These are phyloP conservation scores for Orgyia antiqua DNA, from an alignment of 2,888 invertebrate genomes.

Conservation along the genomic window DNA sequence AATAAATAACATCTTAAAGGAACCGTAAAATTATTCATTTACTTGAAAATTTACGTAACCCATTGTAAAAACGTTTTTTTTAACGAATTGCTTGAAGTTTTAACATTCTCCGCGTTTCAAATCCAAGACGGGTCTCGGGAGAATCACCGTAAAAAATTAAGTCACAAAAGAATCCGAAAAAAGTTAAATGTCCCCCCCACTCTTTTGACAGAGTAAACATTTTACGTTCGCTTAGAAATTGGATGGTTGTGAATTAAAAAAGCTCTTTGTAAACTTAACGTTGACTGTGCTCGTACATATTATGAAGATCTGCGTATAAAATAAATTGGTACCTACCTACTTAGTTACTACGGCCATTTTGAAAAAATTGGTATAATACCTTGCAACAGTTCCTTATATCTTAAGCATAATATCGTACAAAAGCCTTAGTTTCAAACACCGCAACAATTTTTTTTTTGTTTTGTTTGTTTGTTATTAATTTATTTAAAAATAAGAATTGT, in stretches of 20 bases:
- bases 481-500: too few species aligned
- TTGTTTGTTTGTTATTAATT: too few species aligned
- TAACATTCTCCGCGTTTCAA: conserved; percentile 43
- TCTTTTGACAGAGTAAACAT: conserved; percentile 64
- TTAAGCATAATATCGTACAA: too few species aligned
- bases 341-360: too few species aligned
- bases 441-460: too few species aligned
- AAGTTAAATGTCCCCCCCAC: conserved; percentile 58
- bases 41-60: conserved; percentile 54
- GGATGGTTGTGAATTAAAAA: conserved; percentile 49
- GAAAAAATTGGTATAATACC: too few species aligned
- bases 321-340: too few species aligned
- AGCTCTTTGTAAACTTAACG: conserved; percentile 33
- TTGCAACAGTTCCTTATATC: too few species aligned
- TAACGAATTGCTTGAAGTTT: conserved; percentile 66
- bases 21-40: conserved; percentile 67
- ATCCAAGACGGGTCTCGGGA: conserved; percentile 67
- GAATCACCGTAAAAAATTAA: conserved; percentile 69
- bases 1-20: conserved; percentile 36
- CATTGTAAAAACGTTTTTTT: conserved; percentile 72
- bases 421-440: too few species aligned
- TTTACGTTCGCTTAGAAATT: conserved; percentile 61
- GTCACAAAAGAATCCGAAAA: conserved; percentile 61
- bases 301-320: too few species aligned
- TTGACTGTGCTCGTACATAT: conserved; percentile 30